phyloP scores from a whole-genome alignment of 1,140 invertebrate species.

The Wiebesia pumilae region DNA sequence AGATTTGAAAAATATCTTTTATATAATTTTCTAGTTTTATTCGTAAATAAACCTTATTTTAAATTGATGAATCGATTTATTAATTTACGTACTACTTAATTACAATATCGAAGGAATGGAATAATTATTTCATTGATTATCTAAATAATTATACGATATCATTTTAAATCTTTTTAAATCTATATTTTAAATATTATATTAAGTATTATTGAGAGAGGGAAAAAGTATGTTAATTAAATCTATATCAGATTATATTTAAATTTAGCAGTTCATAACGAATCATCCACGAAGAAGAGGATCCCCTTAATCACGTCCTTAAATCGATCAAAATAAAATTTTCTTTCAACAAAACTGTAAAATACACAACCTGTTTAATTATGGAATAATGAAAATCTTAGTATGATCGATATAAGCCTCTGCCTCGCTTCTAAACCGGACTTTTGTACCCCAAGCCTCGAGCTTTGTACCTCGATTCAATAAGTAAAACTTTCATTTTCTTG shows the following conservation, averaged over 20 bases:
- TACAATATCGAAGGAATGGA: no score
- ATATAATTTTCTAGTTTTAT: no score
- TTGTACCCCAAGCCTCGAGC: not conserved
- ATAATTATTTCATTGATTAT: no score
- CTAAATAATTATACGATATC: no score
- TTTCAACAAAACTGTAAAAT: not conserved
- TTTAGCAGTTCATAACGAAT: not conserved
- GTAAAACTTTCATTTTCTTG: not conserved
- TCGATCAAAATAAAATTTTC: not conserved
- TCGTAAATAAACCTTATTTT: no score
- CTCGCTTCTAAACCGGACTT: not conserved
- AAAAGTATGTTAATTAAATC: not conserved
- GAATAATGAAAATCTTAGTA: not conserved
- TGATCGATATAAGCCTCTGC: not conserved
- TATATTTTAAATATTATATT: no score
- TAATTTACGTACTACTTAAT: no score
- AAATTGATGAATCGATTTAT: no score
- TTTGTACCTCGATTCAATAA: constrained; percentile 7
- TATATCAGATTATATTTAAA: not conserved
- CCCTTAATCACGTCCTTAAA: no score
- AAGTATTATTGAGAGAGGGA: no score
- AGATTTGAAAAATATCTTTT: no score
- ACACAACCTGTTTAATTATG: not conserved
- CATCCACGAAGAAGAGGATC: not conserved
- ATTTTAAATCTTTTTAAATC: no score